Percentiles rank a stretch among this genome's conserved stretches.
These are phyloP conservation scores for Oeneis ivallda DNA, from an alignment of 2,888 invertebrate genomes.

Conservation along the genomic window DNA sequence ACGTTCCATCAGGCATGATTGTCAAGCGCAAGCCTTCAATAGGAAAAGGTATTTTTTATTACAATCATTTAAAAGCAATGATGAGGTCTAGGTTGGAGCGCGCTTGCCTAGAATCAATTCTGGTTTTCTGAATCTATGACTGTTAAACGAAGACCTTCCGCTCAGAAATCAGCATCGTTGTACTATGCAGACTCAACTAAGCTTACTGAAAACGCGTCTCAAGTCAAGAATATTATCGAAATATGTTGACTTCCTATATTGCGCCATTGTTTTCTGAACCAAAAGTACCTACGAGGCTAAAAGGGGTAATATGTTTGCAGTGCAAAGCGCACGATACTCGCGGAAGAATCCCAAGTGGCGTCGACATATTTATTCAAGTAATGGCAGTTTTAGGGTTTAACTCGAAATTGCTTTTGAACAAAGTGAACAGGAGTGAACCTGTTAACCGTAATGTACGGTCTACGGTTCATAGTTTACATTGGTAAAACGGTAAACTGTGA, in stretches of 20 bases:
- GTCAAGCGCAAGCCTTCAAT: too few species aligned
- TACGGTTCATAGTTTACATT: neutral
- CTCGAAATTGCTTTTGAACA: slow-evolving; percentile 30
- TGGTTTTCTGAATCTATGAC: too few species aligned
- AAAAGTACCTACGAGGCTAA: slow-evolving; percentile 9
- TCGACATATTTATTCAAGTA: slow-evolving; percentile 35
- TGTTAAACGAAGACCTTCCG: too few species aligned
- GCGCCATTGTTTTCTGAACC: slow-evolving; percentile 4
- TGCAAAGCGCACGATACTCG: slow-evolving; percentile 17
- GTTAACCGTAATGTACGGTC: slow-evolving; percentile 1
- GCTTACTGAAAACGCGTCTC: too few species aligned
- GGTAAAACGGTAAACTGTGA: neutral
- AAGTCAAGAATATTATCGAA: neutral
- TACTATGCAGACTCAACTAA: too few species aligned
- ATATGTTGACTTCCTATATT: neutral
- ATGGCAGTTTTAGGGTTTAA: slow-evolving; percentile 30
- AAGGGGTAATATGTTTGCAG: slow-evolving; percentile 29
- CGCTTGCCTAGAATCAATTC: too few species aligned
- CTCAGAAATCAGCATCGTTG: neutral
- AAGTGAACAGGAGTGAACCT: neutral
- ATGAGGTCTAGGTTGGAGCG: too few species aligned
- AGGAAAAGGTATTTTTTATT: too few species aligned
- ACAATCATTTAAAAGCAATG: too few species aligned
- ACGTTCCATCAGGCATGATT: too few species aligned
- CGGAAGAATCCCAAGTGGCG: slow-evolving; percentile 17